Evolutionary conservation across 2,113 vertebrate genomes (phyloP).

Genomic region (Hypocryptadius cinnamomeus): DNA sequence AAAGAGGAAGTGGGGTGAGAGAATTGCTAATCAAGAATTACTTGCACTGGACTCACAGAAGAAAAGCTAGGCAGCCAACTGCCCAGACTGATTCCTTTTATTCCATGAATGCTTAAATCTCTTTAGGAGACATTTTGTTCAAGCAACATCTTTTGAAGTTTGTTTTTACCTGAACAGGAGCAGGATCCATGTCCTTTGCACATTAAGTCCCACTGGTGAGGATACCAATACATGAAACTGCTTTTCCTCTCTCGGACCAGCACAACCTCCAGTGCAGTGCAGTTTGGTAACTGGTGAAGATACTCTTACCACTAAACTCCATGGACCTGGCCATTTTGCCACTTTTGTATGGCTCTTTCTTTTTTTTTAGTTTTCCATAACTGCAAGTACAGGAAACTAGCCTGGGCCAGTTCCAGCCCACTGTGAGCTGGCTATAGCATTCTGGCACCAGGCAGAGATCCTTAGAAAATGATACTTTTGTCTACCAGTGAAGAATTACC

Average conservation of each 20-base stretch:
- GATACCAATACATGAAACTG: rapidly evolving
- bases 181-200: background rate
- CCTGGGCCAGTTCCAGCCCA: rapidly evolving
- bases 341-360: background rate
- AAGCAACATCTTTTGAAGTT: background rate
- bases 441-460: background rate
- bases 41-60: background rate
- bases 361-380: background rate
- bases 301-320: background rate
- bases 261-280: background rate
- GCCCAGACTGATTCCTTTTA: background rate
- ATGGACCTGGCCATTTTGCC: background rate
- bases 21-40: background rate
- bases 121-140: background rate
- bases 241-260: background rate
- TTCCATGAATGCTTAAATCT: background rate
- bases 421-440: background rate
- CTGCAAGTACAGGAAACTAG: background rate
- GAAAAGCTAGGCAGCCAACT: background rate
- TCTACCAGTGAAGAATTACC: background rate
- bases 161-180: background rate
- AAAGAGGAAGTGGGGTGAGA: background rate
- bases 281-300: background rate
- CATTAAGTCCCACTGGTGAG: background rate
- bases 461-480: background rate